These are phyloP conservation scores for Amphilophus citrinellus DNA, from an alignment of 2,113 vertebrate genomes.

Conservation along the genomic window DNA sequence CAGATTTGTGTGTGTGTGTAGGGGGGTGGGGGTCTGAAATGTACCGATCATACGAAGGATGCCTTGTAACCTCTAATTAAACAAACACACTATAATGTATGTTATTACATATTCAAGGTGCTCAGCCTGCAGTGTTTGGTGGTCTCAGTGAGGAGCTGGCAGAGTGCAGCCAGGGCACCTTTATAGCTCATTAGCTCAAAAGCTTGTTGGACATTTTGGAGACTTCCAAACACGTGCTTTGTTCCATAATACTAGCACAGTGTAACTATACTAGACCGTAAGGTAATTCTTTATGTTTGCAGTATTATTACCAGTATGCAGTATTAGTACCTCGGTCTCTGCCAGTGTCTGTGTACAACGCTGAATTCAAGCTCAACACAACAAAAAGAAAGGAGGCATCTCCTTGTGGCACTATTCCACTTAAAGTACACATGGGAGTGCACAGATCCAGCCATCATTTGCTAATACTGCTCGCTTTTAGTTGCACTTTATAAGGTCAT, in stretches of 20 bases:
- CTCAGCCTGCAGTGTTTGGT: too few species aligned
- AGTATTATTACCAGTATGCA: rapidly evolving
- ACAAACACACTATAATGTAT: not conserved
- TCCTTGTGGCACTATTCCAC: not conserved
- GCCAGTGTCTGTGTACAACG: not conserved
- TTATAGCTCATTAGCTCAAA: not conserved
- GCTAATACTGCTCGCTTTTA: not conserved
- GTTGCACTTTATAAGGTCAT: not conserved
- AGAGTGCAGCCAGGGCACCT: not conserved
- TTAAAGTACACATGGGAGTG: not conserved
- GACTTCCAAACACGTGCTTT: too few species aligned
- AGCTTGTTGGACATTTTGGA: not conserved
- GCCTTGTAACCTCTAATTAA: not conserved
- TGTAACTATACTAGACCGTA: not conserved
- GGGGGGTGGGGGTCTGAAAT: too few species aligned
- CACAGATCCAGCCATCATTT: not conserved
- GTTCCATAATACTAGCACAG: too few species aligned
- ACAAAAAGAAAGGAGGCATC: not conserved
- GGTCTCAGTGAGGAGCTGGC: too few species aligned
- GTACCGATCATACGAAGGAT: rapidly evolving
- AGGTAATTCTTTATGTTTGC: not conserved
- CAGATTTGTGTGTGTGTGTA: rapidly evolving
- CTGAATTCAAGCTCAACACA: not conserved
- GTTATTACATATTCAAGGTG: not conserved
- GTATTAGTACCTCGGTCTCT: not conserved